Base-by-base conservation (phyloP, 2,888 invertebrate species). In the Drosophila mettleri region DNA sequence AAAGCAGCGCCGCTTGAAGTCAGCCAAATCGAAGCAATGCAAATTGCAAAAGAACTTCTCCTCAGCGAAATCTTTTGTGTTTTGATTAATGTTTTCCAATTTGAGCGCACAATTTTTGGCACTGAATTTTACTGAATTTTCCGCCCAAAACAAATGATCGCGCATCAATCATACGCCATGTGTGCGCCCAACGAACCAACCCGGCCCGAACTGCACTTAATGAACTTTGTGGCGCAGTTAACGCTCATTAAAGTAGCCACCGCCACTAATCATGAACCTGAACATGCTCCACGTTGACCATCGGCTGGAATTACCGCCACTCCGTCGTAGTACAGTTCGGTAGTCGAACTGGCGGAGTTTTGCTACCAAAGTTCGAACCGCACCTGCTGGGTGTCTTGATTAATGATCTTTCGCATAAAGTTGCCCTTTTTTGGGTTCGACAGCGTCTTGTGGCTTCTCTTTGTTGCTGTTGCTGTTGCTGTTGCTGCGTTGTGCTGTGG, bases 181-280 rank as follows among this genome's bases (percentile, higher is more conserved):
- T 78, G 72, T 46, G 67, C 52, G 60, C 58, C 14, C 57, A 63
- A 45, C 62, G 62, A 18, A 20, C 3, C 39, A 0, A 31, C 24
- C 43, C 31, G 4, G 45, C 7, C 7, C 45, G 12, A 63, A 72
- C 69, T 86, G 87, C 85, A 85, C 81, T 74, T 85, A 85, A 85
- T 85, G 85, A 88, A 88, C 85, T 88, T 79, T 71, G 69, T 72
- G 80, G 76, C 76, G 87, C 88, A 88, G 84, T 86, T 87, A 87
- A 85, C 86, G 85, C 88, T 85, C 85, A 85, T 85, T 88, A 88
- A 85, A 82, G 80, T 83, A 74, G 78, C 82, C 80, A 85, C 73
- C 74, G 78, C 81, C 83, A 80, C 84, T 87, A 87, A 84, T 86
- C 86, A 82, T 74, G 77, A 52, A 60, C 48, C 53, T 49, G 48